phyloP scores from a whole-genome alignment of 1,140 invertebrate genomes.

The Pararge aegeria region DNA sequence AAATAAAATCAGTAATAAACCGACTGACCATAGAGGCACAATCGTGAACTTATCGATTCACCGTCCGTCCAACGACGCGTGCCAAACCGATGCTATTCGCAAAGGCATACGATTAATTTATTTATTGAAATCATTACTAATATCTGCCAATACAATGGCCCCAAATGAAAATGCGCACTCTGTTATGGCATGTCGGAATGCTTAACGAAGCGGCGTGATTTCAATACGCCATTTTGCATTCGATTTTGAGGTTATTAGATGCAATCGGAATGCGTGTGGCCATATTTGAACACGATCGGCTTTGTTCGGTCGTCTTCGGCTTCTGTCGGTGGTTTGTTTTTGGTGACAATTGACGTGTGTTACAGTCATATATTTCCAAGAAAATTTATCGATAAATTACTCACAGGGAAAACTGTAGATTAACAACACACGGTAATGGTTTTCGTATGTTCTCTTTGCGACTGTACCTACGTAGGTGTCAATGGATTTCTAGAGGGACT shows the following conservation, averaged over 20 bases:
- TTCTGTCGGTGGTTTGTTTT: conserved; percentile 43
- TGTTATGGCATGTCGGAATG: conserved; percentile 75
- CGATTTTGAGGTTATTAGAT: conserved; percentile 78
- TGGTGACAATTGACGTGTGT: conserved; percentile 62
- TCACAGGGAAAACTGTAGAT: conserved; percentile 35
- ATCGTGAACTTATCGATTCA: conserved; percentile 68
- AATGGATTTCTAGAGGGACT: not conserved
- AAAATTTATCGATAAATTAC: conserved; percentile 47
- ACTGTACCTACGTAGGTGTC: conserved; percentile 11
- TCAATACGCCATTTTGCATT: conserved; percentile 76
- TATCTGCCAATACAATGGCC: conserved; percentile 75
- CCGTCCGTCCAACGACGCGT: conserved; percentile 62
- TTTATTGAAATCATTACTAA: conserved; percentile 79
- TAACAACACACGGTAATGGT: conserved; percentile 5
- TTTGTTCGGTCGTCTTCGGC: conserved; percentile 57
- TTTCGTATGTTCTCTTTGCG: conserved; percentile 9
- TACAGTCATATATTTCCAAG: conserved; percentile 59
- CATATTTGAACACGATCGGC: conserved; percentile 61
- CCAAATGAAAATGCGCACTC: conserved; percentile 77
- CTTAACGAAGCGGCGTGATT: conserved; percentile 72
- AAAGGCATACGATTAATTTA: conserved; percentile 75
- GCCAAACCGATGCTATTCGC: conserved; percentile 72
- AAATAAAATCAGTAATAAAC: conserved; percentile 64
- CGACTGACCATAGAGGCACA: conserved; percentile 55
- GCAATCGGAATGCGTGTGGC: conserved; percentile 73